phyloP scores from a whole-genome alignment of 2,888 invertebrate genomes.

The Platynereis dumerilii region DNA sequence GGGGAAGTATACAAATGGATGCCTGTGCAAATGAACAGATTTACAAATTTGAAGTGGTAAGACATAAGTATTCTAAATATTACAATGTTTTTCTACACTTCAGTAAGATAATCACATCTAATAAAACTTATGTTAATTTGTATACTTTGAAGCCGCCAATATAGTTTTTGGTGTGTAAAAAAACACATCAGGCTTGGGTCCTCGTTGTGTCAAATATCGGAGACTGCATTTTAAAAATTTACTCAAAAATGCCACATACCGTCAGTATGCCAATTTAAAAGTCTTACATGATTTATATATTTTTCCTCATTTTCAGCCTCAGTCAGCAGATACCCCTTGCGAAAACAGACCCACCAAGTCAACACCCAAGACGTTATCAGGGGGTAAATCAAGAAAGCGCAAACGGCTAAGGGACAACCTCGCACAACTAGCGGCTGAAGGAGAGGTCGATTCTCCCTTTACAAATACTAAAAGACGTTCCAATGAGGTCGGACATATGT shows the following conservation, averaged over 20 bases:
- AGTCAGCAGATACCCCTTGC: constrained; percentile 6
- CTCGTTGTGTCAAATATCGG: too few species aligned
- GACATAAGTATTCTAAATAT: background rate
- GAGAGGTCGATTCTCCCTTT: constrained; percentile 49
- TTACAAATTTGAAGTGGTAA: constrained; percentile 72
- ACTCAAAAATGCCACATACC: too few species aligned
- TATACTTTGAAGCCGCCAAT: too few species aligned
- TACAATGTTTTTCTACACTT: too few species aligned
- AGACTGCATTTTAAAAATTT: too few species aligned
- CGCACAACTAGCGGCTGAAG: constrained; percentile 67
- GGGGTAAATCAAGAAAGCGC: constrained; percentile 74
- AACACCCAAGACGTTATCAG: constrained; percentile 41
- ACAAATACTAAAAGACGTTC: constrained; percentile 86
- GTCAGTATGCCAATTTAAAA: too few species aligned
- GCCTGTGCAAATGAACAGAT: constrained; percentile 89
- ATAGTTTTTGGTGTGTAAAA: too few species aligned
- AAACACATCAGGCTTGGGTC: too few species aligned
- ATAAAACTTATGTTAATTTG: too few species aligned
- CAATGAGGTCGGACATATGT: constrained; percentile 83
- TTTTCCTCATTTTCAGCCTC: too few species aligned
- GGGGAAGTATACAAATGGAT: constrained; percentile 96
- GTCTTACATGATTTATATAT: too few species aligned
- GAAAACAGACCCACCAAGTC: background rate
- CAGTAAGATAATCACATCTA: too few species aligned
- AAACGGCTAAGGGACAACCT: constrained; percentile 76